Evolutionary conservation across 2,888 invertebrate species (phyloP), one percentile per base, ranked within the genome.

Genomic region (Aelia acuminata): DNA sequence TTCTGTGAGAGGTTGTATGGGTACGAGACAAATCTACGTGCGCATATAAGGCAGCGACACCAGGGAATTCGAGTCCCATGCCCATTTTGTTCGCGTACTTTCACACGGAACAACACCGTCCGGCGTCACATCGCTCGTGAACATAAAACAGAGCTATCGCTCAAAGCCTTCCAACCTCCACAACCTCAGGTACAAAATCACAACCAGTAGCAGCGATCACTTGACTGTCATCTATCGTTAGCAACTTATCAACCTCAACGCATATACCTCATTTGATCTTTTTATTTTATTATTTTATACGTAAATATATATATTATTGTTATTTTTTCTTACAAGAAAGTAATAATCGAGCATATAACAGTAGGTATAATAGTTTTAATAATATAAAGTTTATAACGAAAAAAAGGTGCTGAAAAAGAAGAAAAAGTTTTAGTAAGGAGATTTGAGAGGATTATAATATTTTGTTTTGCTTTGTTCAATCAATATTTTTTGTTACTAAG

Each of bases 1-100:
- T 97, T 96, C 93, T 97, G 97, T 94, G 97, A 97, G 93, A 95
- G 97, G 92, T 94, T 97, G 90, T 97, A 97, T 93, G 97, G 97
- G 90, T 97, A 97, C 93, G 97, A 97, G 94, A 97, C 97, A 92
- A 97, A 97, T 93, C 93, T 97, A 92, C 95, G 97, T 91, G 97
- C 97, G 90, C 97, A 97, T 93, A 97, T 97, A 92, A 94, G 97
- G 88, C 97, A 97, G 92, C 95, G 97, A 92, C 97, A 97, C 93
- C 97, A 97, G 93, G 97, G 97, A 91, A 97, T 97, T 91, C 94
- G 97, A 88, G 97, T 97, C 92, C 97, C 97, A 88, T 97, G 97
- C 93, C 97, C 97, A 89, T 97, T 96, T 93, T 97, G 97, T 93
- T 94, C 96, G 92, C 95, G 97, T 91, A 97, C 97, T 84, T 97